Evolutionary conservation across 2,113 vertebrate genomes (phyloP).

Genomic region (Poeciliopsis turrubarensis): DNA sequence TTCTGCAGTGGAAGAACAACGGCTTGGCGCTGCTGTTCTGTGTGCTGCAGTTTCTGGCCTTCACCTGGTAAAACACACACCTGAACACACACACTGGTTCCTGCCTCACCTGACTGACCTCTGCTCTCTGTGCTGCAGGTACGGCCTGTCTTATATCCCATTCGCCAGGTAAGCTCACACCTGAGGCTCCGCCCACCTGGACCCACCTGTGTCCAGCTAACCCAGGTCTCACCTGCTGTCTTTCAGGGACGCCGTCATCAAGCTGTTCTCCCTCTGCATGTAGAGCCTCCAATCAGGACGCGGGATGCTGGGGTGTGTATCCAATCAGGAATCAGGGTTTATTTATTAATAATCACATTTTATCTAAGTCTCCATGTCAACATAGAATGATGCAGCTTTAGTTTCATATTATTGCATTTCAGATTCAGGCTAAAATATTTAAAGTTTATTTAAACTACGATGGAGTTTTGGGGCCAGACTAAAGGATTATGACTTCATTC

Average conservation of each 20-base stretch:
- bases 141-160: constrained; percentile 72
- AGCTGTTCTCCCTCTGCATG: constrained; percentile 45
- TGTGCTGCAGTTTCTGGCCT: constrained; percentile 88
- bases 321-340: constrained; percentile 5
- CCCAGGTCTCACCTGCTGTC: neutral
- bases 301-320: neutral
- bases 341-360: neutral
- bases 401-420: too few species aligned
- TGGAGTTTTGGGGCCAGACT: too few species aligned
- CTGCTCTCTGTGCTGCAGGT: constrained; percentile 51
- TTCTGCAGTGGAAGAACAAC: constrained; percentile 82
- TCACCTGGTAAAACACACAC: constrained; percentile 83
- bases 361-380: neutral
- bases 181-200: neutral
- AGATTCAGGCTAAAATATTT: too few species aligned
- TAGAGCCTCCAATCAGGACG: constrained; percentile 36
- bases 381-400: too few species aligned
- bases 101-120: constrained; percentile 8
- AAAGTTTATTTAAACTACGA: too few species aligned
- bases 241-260: constrained; percentile 61
- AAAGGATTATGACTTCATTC: too few species aligned
- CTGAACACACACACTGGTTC: constrained; percentile 19
- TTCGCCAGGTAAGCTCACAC: constrained; percentile 61
- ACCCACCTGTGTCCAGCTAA: too few species aligned
- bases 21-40: constrained; percentile 89